Evolutionary conservation across 2,797 vertebrate species (phyloP).

Genomic region (Poliocrania exsul): DNA sequence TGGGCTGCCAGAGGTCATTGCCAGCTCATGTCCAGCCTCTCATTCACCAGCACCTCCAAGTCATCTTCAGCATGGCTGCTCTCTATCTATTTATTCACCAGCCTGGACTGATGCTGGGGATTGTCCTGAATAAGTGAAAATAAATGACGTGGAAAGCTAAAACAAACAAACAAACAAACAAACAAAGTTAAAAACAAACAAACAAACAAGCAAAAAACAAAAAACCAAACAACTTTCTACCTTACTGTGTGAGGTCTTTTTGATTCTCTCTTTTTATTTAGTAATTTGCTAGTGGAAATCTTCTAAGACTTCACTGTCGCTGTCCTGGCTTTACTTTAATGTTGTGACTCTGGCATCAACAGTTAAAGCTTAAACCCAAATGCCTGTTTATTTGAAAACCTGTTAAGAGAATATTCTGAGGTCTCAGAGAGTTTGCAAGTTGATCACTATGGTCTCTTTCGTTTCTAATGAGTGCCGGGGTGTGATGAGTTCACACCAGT

Average conservation of each 20-base stretch:
- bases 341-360: not conserved
- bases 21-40: not conserved
- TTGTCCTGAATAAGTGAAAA: not conserved
- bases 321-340: not conserved
- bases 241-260: not conserved
- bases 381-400: not conserved
- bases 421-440: not conserved
- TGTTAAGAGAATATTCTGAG: not conserved
- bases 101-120: not conserved
- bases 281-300: not conserved
- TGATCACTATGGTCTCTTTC: not conserved
- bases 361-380: not conserved
- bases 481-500: not conserved
- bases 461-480: not conserved
- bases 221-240: not conserved
- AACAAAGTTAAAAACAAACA: too few species aligned
- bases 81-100: not conserved
- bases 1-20: fast-evolving
- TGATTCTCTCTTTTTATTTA: not conserved
- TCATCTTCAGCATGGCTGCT: not conserved
- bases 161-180: not conserved
- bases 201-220: too few species aligned
- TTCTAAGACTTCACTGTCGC: not conserved
- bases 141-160: not conserved
- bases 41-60: not conserved